These are phyloP conservation scores for Microchirus variegatus DNA, from an alignment of 2,797 vertebrate genomes.

Conservation along the genomic window DNA sequence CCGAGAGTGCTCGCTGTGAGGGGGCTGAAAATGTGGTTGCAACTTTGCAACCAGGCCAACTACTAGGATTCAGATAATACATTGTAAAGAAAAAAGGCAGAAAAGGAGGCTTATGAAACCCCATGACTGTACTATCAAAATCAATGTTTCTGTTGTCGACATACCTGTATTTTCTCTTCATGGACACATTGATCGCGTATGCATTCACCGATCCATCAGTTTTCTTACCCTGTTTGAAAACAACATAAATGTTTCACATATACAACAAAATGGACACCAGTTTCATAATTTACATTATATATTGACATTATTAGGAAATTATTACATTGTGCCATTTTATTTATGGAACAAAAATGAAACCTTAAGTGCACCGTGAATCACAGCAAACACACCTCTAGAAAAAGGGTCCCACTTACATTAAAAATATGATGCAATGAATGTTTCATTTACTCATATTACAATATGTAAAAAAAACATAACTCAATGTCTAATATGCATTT, in stretches of 20 bases:
- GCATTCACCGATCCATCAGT: slow-evolving; percentile 90
- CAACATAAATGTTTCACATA: slow-evolving; percentile 6
- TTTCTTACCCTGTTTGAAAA: slow-evolving; percentile 88
- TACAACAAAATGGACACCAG: not conserved
- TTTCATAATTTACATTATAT: not conserved
- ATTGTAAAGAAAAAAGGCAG: slow-evolving; percentile 5
- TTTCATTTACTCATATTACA: no score
- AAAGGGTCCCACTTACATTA: no score
- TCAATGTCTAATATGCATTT: no score
- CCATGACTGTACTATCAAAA: not conserved
- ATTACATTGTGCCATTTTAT: no score
- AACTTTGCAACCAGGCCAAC: slow-evolving; percentile 23
- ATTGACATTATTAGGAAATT: not conserved
- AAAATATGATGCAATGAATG: no score
- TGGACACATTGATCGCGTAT: slow-evolving; percentile 90
- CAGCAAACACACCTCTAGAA: no score
- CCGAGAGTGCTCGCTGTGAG: slow-evolving; percentile 35
- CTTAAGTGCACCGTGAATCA: no score
- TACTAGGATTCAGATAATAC: slow-evolving; percentile 3
- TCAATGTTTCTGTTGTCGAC: slow-evolving; percentile 1
- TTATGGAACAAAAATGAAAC: no score
- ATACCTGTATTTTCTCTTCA: slow-evolving; percentile 98
- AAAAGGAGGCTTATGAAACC: not conserved
- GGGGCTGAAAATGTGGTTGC: slow-evolving; percentile 43
- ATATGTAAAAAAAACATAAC: no score